Evolutionary conservation across 2,888 invertebrate genomes (phyloP), one percentile per base, ranked within the genome.

Genomic region (Tetrapedia diversipes): DNA sequence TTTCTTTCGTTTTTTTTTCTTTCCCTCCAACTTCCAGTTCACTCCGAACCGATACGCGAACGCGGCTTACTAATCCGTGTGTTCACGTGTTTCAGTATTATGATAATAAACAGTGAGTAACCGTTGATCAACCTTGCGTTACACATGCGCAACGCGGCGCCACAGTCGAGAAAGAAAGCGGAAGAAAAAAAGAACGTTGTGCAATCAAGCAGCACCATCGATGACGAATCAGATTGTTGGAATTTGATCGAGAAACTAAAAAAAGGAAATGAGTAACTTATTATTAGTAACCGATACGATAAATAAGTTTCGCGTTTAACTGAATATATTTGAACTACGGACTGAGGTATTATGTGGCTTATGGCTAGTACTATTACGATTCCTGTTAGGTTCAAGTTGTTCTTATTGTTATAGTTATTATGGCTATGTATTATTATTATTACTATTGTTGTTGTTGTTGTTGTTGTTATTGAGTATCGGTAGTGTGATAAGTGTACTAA

Each of bases 51-150:
- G 53, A 43, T 27, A 22, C n/a, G 16, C 43, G 7, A 53, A 51
- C 57, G 32, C 53, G 32, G 77, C 59, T 47, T 68, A 54, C 34
- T 64, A 73, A 59, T 69, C 63, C 70, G n/a, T 34, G n/a, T 34
- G 54, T 73, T 73, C 73, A 73, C 77, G 77, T 65, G 80, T 57
- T 73, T 65, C 43, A 37, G 32, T 61, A 66, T 73, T 81, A 76
- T 70, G 70, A 74, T 78, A 78, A 80, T 77, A 74, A 69, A 78
- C 65, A 72, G 57, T 67, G 71, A 57, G 61, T 57, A 64, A 73
- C 64, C 64, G 54, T 70, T 70, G 67, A 69, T 73, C 67, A 73
- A 47, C 43, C 59, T 61, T 61, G 64, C 67, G 49, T 81, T 81
- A 57, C 39, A 19, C 61, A 24, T 59, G 32, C 19, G 49, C 24